Evolutionary conservation across 2,113 vertebrate species (phyloP).

Genomic region (Cyrtonyx montezumae): DNA sequence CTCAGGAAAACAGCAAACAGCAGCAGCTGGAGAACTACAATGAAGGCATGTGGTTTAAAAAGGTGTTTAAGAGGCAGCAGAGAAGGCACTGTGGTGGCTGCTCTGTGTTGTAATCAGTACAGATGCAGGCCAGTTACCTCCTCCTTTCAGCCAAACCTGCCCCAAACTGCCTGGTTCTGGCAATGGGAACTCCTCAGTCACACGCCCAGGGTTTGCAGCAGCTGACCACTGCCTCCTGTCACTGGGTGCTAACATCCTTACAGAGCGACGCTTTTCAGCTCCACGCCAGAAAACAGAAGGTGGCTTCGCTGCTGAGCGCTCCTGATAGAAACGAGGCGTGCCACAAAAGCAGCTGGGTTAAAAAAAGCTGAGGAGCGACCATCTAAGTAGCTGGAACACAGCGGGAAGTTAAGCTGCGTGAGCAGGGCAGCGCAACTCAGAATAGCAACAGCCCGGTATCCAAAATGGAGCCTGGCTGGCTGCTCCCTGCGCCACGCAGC

Average conservation of each 20-base stretch:
- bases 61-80: not conserved
- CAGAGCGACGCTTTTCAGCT: not conserved
- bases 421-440: not conserved
- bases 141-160: not conserved
- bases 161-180: not conserved
- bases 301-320: not conserved
- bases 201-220: not conserved
- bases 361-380: not conserved
- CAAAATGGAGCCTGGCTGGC: constrained; percentile 55
- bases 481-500: not conserved
- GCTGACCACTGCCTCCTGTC: not conserved
- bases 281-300: not conserved
- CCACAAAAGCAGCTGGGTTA: constrained; percentile 2
- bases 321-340: not conserved
- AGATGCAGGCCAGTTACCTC: not conserved
- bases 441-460: constrained; percentile 52
- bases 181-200: not conserved
- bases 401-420: constrained; percentile 52
- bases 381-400: not conserved
- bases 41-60: not conserved
- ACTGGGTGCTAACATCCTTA: not conserved
- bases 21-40: not conserved
- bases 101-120: not conserved
- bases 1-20: not conserved
- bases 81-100: not conserved